Base-by-base conservation (phyloP, 2,113 vertebrate species). In the Accipiter virgatus region DNA sequence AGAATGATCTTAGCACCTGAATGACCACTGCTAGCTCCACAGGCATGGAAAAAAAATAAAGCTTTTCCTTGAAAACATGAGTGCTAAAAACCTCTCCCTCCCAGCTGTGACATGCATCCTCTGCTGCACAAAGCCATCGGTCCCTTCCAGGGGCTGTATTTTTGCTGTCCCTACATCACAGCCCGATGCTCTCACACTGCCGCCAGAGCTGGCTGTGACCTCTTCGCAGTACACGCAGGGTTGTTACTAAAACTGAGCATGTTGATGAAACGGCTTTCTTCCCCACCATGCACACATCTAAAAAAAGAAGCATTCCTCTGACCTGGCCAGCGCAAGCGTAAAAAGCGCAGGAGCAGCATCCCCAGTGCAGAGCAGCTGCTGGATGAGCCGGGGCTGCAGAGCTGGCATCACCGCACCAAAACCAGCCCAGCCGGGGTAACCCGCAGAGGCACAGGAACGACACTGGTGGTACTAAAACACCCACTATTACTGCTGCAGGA, bases 391-490 rank as follows among this genome's bases (percentile, higher is more conserved):
- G 13, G 21, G 32, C 55, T 32, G 45, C 53, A 34, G 53, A 61
- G 42, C 27, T 25, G 10, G 25, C 9, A 11, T 0, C 42, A 10
- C 47, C 59, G 2, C 10, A 2, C 38, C 45, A 13, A 34, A 34
- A 31, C 22, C 18, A 7, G 16, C 42, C 47, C 6, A 12, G 81
- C 14, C 2, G 0, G 2, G 9, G 45, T 26, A 34, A 16, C 8
- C 21, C 5, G 7, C 6, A 4, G 56, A 17, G 40, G 47, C 26
- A 4, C 31, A 1, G 16, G 19, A 18, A 7, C 11, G 6, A 3
- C 23, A 0, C 32, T 7, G 68, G 7, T 10, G 21, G 2, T 11
- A 2, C 10, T 8, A 8, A 65, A 16, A 13, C 13, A 16, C 5
- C 32, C 50, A 12, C 4, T 10, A 10, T 3, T 13, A 4, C 42